Conservation (phyloP, 2,113 vertebrate species). For the Podarcis raffonei region DNA sequence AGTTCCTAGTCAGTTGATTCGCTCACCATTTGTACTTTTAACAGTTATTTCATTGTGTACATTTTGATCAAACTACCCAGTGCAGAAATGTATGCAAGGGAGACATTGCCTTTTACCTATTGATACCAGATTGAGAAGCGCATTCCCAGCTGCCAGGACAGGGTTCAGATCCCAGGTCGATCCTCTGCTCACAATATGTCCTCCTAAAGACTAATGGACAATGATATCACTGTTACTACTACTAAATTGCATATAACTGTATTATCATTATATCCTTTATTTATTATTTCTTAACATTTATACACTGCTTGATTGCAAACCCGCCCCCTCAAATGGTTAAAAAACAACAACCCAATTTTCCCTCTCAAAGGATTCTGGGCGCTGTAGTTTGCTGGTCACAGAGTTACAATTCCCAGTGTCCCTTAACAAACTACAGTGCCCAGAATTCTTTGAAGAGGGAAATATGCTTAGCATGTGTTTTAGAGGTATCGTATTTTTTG, state of each 20-base stretch:
- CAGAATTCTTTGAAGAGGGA: not conserved
- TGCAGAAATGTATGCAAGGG: not conserved
- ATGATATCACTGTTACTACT: not conserved
- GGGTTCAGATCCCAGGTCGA: conserved; percentile 85
- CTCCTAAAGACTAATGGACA: conserved; percentile 81
- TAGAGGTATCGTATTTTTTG: too few species aligned
- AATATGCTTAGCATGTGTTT: too few species aligned
- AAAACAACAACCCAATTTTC: too few species aligned
- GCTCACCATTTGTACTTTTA: not conserved
- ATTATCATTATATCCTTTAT: not conserved
- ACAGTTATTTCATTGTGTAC: not conserved
- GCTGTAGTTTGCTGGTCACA: too few species aligned
- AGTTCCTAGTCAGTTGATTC: not conserved
- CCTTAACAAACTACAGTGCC: too few species aligned
- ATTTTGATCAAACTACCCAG: not conserved
- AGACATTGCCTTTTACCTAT: conserved; percentile 64
- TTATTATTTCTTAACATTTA: too few species aligned
- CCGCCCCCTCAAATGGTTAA: too few species aligned
- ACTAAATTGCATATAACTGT: not conserved
- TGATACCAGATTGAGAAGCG: conserved; percentile 75
- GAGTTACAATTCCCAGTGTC: too few species aligned
- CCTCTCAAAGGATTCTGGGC: too few species aligned
- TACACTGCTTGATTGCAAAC: too few species aligned
- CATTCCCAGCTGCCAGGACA: conserved; percentile 79
- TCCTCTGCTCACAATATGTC: conserved; percentile 78